Evolutionary conservation across 2,888 invertebrate genomes (phyloP), one percentile per base, ranked within the genome.

Genomic region (Cactoblastis cactorum): DNA sequence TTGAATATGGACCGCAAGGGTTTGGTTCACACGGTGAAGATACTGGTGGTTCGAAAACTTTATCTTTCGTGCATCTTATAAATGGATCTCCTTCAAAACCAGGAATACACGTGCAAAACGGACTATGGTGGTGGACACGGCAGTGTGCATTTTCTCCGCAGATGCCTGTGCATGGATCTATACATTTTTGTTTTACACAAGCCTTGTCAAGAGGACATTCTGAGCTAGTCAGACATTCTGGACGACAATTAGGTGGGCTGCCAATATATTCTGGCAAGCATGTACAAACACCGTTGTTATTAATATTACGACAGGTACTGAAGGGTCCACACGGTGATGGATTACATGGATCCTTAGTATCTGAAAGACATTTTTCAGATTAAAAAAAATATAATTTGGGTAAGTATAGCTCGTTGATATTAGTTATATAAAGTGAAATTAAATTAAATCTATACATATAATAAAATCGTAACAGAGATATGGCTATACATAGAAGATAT

Each of bases 291-390:
- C 94, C 94, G 65, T 93, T 92, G 49, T 91, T 87, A 59, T 92
- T 92, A 17, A 87, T 74, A 55, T 91, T 91, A 54, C 91, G 90
- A 69, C 96, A 96, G 58, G 92, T 86, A 54, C 95, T 93, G 71
- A 95, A 93, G n/a, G 93, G 92, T 22, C 96, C 96, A 74, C 96
- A 96, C 1, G 95, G 95, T 45, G 94, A 93, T 38, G 95, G 95
- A 52, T 90, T 80, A 70, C 96, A 96, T 24, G 95, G 94, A 74
- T 95, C 92, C 45, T 62, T 77, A 48, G 86, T 83, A 54, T 83
- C 88, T 86, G 71, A 28, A 69, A 75, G 34, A 41, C 22, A 41
- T 12, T n/a, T 12, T 12, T 15, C 24, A 41, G 22, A 14, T 14
- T 28, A 14, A 5, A n/a, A n/a, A n/a, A n/a, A n/a, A n/a, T 28